Base-by-base conservation (phyloP, 2,888 invertebrate species). In the Pycnomerus fuliginosus region DNA sequence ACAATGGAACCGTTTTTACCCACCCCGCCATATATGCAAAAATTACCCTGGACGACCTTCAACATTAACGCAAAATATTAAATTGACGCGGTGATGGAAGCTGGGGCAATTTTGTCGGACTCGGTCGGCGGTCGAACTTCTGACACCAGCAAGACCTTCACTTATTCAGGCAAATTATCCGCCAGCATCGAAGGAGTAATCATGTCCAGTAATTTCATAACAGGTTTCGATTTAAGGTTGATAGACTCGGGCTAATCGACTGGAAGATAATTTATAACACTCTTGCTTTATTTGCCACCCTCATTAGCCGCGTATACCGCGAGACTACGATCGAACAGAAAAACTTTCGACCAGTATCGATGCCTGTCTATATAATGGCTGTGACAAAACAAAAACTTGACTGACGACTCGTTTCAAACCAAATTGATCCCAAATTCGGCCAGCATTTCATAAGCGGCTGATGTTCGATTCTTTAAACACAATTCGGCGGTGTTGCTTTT, bases 171-270 rank as follows among this genome's bases (percentile, higher is more conserved):
- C 68, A 70, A 70, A 70, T 69, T 69, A 70, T 67, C 68, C 62
- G 60, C 61, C 62, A 61, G 62, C 61, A 64, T 57, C 60, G 62
- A 61, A 62, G 60, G 56, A 60, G 67, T 65, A 69, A 69, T 69
- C 69, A 67, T 63, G 66, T 67, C 60, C 65, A 60, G 65, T 69
- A 69, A 70, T 70, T 70, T 70, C 66, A 67, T 69, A 71, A 71
- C 71, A 68, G 70, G 71, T 70, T 71, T 68, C 63, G 67, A 69
- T 70, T 69, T 68, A 67, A 68, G 67, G 65, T 67, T 68, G 70
- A 71, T 71, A 69, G 69, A 68, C 67, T 69, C 60, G 62, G 64
- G 61, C 68, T 70, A 69, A 70, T 71, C 70, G 69, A 70, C 65
- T 68, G 48, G 52, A 58, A 67, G 66, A 67, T 70, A 69, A 70